Evolutionary conservation across 2,888 invertebrate species (phyloP), one percentile per base, ranked within the genome.

Genomic region (Cheilosia vernalis): DNA sequence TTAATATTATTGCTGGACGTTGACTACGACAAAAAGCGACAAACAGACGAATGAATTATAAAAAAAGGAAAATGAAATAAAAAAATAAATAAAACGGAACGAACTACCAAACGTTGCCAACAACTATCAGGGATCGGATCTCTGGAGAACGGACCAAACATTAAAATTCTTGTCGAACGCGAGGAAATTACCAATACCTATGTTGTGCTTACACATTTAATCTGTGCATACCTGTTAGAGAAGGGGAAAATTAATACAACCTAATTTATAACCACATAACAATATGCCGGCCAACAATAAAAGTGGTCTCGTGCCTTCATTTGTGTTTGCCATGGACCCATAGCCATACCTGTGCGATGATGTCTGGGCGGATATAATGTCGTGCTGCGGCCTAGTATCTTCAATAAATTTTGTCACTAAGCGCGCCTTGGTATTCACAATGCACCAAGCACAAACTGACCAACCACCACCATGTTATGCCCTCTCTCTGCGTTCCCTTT

Each of bases 131-230:
- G 24, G 24, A 51, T 66, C 51, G 64, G 64, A 79, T 79, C 79
- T 79, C 66, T 66, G 49, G 51, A 58, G 79, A 73, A 79, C 79
- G 30, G 51, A 73, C 66, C 79, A 66, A 79, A 72, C 79, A 79
- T 79, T 79, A 79, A 79, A 79, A 79, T 79, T 79, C 79, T 79
- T 79, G 79, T 79, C 64, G 72, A 79, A 79, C 72, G 79, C 79
- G 79, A 79, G 64, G 64, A 72, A 79, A 79, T 72, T 73, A 79
- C 79, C 79, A 73, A 64, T 79, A 73, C 72, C 79, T 72, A 79
- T 79, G 79, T 79, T 79, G 51, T 72, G 77, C 77, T 78, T 70
- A 78, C 77, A 78, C 77, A 78, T 78, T 78, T 78, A 70, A 78
- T 78, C 77, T 70, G 77, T 63, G 77, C 70, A 78, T 78, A 70